phyloP scores from a whole-genome alignment of 2,113 vertebrate species.

The Heterotis niloticus region DNA sequence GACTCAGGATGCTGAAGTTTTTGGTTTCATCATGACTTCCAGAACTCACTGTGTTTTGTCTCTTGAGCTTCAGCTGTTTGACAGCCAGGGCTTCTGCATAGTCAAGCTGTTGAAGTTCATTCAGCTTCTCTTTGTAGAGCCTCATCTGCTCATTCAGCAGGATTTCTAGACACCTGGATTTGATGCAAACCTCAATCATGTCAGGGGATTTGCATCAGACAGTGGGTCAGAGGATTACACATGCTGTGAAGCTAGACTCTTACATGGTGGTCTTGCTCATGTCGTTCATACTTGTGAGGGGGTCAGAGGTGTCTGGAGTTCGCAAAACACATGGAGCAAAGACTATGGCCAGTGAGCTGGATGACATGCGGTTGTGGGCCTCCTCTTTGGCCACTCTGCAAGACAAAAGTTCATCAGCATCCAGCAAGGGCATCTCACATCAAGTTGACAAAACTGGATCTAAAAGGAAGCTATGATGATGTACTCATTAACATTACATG shows the following conservation, averaged over 20 bases:
- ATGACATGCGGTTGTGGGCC: constrained; percentile 86
- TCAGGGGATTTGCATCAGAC: neutral
- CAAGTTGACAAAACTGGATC: neutral
- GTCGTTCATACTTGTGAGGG: constrained; percentile 87
- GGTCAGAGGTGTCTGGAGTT: constrained; percentile 77
- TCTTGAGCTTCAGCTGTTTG: constrained; percentile 75
- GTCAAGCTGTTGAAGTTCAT: constrained; percentile 86
- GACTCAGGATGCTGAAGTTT: neutral
- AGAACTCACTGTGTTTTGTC: constrained; percentile 75
- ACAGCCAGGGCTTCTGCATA: constrained; percentile 77
- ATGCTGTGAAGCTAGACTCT: constrained; percentile 49
- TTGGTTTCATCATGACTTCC: neutral
- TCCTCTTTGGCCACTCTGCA: constrained; percentile 85
- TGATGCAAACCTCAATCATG: neutral
- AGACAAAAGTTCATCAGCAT: constrained; percentile 17
- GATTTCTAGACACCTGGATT: constrained; percentile 83
- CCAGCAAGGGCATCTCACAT: neutral
- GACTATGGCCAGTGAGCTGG: constrained; percentile 84
- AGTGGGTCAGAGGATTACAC: neutral
- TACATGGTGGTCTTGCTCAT: constrained; percentile 86
- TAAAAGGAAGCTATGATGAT: too few species aligned
- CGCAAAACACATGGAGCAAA: constrained; percentile 92
- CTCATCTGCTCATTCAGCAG: constrained; percentile 87
- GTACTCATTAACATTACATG: neutral
- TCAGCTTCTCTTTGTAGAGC: constrained; percentile 88